Evolutionary conservation across 2,113 vertebrate genomes (phyloP).

Genomic region (Notarius lentiginosus): DNA sequence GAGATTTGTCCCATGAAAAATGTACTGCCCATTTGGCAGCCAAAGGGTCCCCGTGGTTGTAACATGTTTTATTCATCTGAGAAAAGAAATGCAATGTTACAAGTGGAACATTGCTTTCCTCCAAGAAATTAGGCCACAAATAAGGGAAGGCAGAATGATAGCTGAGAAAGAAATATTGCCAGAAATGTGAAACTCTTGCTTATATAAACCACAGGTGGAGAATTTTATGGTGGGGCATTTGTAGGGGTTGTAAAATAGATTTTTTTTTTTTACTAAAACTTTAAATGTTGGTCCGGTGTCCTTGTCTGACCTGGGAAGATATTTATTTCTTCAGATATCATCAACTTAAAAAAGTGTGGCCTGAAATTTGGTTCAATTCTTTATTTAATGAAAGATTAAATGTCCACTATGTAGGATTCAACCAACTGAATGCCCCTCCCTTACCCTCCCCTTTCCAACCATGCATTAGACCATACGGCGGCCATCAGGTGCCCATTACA

Average conservation of each 20-base stretch:
- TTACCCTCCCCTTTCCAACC: no score
- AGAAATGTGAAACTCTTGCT: background rate
- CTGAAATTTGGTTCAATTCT: background rate
- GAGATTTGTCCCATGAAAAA: background rate
- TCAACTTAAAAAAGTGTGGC: background rate
- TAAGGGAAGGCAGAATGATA: background rate
- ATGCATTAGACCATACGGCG: no score
- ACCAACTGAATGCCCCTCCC: no score
- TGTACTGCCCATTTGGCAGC: background rate
- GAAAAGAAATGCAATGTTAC: slow-evolving; percentile 6
- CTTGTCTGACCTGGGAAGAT: background rate
- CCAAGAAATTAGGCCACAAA: background rate
- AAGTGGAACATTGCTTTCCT: background rate
- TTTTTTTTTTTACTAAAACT: background rate
- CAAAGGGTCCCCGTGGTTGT: background rate
- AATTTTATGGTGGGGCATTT: background rate
- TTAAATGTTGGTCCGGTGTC: background rate
- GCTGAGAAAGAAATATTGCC: background rate
- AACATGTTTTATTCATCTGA: slow-evolving; percentile 9
- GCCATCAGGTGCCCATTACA: no score
- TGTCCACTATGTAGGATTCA: no score
- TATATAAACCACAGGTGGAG: background rate
- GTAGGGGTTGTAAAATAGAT: background rate
- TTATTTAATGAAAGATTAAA: background rate
- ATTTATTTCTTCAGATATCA: background rate